Percentiles rank a stretch among this genome's conserved stretches.
Conservation (phyloP, 2,797 vertebrate genomes). For the Hyperoplus lanceolatus region DNA sequence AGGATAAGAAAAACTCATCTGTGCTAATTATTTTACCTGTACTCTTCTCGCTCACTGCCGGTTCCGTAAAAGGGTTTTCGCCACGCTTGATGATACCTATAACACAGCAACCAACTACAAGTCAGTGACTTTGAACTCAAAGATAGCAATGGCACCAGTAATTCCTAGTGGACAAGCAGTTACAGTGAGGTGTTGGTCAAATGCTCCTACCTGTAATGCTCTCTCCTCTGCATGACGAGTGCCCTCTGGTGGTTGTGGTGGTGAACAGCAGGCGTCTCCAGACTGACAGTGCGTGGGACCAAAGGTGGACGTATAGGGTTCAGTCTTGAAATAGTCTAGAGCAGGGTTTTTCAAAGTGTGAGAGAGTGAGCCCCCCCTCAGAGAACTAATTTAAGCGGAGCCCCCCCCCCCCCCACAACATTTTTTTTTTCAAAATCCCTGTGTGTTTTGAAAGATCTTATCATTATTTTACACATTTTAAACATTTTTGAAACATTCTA, state of each 20-base stretch:
- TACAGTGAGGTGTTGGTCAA: not conserved
- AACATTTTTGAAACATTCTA: too few relatives aligned
- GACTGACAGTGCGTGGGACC: slow-evolving; percentile 76
- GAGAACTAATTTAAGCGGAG: too few relatives aligned
- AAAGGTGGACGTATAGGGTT: slow-evolving; percentile 81
- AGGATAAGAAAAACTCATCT: not conserved
- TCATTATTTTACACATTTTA: too few relatives aligned
- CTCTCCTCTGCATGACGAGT: slow-evolving; percentile 79
- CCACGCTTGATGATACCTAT: slow-evolving; percentile 83
- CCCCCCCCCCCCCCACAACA: too few relatives aligned
- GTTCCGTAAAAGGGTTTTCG: slow-evolving; percentile 83
- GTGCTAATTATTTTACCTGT: slow-evolving; percentile 69
- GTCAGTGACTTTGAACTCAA: slow-evolving; percentile 25
- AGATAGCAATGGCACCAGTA: not conserved
- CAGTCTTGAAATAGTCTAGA: slow-evolving; percentile 75
- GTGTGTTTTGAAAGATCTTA: too few relatives aligned
- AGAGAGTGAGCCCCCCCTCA: too few relatives aligned
- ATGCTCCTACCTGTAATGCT: slow-evolving; percentile 72
- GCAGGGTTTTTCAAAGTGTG: too few relatives aligned
- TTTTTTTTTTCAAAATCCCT: too few relatives aligned
- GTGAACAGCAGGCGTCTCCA: slow-evolving; percentile 82
- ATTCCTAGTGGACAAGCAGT: not conserved
- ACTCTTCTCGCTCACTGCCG: slow-evolving; percentile 81
- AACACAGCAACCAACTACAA: slow-evolving; percentile 15
- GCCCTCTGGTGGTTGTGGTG: slow-evolving; percentile 85